These are phyloP conservation scores for Panulirus ornatus DNA, from an alignment of 1,140 invertebrate species.

Conservation along the genomic window DNA sequence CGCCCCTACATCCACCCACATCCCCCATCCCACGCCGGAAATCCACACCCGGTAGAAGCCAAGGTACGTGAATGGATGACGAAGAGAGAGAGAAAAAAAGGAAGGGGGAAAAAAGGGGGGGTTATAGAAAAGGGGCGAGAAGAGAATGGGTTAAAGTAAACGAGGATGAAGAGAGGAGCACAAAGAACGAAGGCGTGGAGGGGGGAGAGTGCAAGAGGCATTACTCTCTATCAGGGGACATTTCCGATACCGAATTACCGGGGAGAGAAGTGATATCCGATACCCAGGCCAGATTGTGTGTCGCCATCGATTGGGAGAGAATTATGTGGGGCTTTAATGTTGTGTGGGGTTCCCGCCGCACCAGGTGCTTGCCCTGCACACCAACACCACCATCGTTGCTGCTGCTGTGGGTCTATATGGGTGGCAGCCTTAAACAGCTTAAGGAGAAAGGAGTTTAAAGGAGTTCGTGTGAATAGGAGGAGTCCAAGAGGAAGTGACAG, in stretches of 20 bases:
- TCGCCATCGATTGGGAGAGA: conserved; percentile 22
- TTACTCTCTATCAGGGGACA: conserved; percentile 24
- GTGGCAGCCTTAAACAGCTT: too few relatives aligned
- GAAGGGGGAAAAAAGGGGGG: not conserved
- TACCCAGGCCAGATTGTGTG: conserved; percentile 1
- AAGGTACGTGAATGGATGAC: not conserved
- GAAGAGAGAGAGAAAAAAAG: not conserved
- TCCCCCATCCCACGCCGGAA: not conserved
- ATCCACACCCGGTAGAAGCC: not conserved
- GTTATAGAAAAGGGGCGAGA: not conserved
- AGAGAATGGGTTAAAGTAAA: not conserved
- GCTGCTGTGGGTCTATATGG: too few relatives aligned
- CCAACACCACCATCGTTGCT: too few relatives aligned
- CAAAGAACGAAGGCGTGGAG: not conserved
- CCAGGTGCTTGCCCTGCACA: too few relatives aligned
- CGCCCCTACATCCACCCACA: too few relatives aligned
- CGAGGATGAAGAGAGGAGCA: not conserved
- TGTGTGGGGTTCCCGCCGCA: too few relatives aligned
- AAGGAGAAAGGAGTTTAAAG: too few relatives aligned
- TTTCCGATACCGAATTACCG: conserved; percentile 17
- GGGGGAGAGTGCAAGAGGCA: not conserved
- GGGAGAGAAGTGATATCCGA: conserved; percentile 20
- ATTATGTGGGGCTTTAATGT: conserved; percentile 22
- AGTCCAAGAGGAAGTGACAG: too few relatives aligned
- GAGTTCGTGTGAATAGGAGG: too few relatives aligned